Evolutionary conservation across 64 coral and sea anemone genomes (phyloP).

Genomic region (Dendronephthya gigantea): DNA sequence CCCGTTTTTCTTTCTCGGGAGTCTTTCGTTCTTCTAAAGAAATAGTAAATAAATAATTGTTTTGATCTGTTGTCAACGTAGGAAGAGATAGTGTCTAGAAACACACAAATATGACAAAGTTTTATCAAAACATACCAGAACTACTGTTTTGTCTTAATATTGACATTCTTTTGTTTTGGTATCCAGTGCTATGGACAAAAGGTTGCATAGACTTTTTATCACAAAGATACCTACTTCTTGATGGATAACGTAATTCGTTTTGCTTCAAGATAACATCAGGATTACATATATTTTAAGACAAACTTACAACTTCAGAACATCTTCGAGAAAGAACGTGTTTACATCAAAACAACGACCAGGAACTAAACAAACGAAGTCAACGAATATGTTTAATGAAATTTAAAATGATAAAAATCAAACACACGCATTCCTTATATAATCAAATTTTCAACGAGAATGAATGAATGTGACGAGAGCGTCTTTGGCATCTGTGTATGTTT

Average conservation of each 20-base stretch:
- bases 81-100: not conserved
- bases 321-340: slow-evolving; percentile 69
- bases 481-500: no score
- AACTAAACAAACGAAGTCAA: slow-evolving; percentile 34
- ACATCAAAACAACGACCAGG: slow-evolving; percentile 87
- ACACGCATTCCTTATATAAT: no score
- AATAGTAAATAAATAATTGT: not conserved
- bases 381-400: no score
- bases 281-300: not conserved
- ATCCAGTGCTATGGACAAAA: slow-evolving; percentile 45
- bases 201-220: not conserved
- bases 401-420: no score
- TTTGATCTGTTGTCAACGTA: not conserved
- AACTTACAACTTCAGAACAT: slow-evolving; percentile 76
- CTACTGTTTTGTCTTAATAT: not conserved
- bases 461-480: no score
- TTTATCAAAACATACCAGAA: not conserved
- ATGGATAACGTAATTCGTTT: not conserved
- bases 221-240: not conserved
- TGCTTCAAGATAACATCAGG: not conserved
- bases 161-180: slow-evolving; percentile 55
- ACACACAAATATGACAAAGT: not conserved
- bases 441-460: no score
- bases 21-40: not conserved
- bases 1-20: not conserved